These are phyloP conservation scores for Pseudomyrmex gracilis DNA, from an alignment of 1,140 invertebrate genomes.

Conservation along the genomic window DNA sequence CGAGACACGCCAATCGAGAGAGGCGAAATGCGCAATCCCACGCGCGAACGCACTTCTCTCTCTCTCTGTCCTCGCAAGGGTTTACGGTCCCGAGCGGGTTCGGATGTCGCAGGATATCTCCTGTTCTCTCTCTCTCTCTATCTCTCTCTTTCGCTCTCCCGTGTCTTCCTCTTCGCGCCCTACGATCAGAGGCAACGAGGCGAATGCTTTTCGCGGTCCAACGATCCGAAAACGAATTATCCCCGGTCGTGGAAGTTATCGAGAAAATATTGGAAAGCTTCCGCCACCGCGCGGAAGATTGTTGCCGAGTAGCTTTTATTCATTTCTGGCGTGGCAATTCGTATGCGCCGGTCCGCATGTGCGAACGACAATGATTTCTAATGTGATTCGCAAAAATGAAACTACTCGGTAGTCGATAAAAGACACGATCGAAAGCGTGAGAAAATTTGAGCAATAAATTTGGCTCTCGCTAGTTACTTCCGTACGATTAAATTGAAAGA, in stretches of 20 bases:
- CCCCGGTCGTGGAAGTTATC: constrained; percentile 77
- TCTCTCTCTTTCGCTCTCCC: background rate
- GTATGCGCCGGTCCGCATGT: background rate
- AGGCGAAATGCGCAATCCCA: constrained; percentile 66
- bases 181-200: constrained; percentile 71
- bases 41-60: constrained; percentile 61
- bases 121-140: background rate
- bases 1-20: constrained; percentile 54
- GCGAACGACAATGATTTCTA: constrained; percentile 47
- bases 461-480: too few species aligned
- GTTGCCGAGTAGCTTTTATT: constrained; percentile 58
- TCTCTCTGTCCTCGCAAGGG: background rate
- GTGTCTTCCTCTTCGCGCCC: constrained; percentile 23
- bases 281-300: background rate
- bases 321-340: constrained; percentile 62
- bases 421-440: constrained; percentile 61
- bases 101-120: constrained; percentile 58
- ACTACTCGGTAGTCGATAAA: constrained; percentile 26
- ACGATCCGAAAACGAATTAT: constrained; percentile 80
- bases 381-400: constrained; percentile 22
- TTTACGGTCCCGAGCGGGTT: constrained; percentile 60
- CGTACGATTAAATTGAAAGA: too few species aligned
- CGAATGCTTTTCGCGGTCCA: constrained; percentile 80
- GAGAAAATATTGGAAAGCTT: constrained; percentile 78
- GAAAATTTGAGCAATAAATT: constrained; percentile 54